phyloP scores from a whole-genome alignment of 2,888 invertebrate species.

The Caenorhabditis zanzibari region DNA sequence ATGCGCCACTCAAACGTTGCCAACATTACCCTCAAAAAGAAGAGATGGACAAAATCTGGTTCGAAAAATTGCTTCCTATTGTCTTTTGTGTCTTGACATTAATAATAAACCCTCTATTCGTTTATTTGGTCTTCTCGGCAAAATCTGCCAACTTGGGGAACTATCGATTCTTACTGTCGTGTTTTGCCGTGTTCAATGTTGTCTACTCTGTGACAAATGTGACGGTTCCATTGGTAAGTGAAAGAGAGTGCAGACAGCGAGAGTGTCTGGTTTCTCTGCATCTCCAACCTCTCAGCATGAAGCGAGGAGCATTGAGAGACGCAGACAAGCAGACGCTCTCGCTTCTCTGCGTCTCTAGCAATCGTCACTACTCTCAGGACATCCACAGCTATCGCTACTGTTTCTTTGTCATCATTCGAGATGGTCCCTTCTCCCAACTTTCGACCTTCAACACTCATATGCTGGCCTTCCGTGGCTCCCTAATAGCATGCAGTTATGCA shows the following conservation, averaged over 20 bases:
- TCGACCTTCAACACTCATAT: neutral
- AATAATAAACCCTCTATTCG: slow-evolving; percentile 30
- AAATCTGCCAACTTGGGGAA: slow-evolving; percentile 28
- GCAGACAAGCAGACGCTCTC: too few relatives aligned
- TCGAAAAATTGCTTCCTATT: neutral
- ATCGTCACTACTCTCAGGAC: too few relatives aligned
- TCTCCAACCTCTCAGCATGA: too few relatives aligned
- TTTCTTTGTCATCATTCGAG: neutral
- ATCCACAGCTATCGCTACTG: slow-evolving; percentile 25
- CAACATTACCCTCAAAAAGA: too few relatives aligned
- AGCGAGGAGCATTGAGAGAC: too few relatives aligned
- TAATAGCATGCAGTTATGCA: neutral
- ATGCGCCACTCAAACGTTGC: too few relatives aligned
- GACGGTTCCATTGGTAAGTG: slow-evolving; percentile 29
- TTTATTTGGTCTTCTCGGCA: slow-evolving; percentile 24
- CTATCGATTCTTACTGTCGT: slow-evolving; percentile 26
- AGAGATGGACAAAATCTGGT: too few relatives aligned
- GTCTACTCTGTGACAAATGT: slow-evolving; percentile 29
- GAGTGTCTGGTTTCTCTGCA: too few relatives aligned
- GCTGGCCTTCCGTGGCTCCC: neutral
- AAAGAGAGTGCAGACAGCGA: too few relatives aligned
- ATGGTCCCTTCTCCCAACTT: neutral
- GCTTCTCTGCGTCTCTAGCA: too few relatives aligned
- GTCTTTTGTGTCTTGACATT: slow-evolving; percentile 18
- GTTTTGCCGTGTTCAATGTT: slow-evolving; percentile 39